Conservation (phyloP, 1,140 invertebrate species). For the Aradophagus sp. region DNA sequence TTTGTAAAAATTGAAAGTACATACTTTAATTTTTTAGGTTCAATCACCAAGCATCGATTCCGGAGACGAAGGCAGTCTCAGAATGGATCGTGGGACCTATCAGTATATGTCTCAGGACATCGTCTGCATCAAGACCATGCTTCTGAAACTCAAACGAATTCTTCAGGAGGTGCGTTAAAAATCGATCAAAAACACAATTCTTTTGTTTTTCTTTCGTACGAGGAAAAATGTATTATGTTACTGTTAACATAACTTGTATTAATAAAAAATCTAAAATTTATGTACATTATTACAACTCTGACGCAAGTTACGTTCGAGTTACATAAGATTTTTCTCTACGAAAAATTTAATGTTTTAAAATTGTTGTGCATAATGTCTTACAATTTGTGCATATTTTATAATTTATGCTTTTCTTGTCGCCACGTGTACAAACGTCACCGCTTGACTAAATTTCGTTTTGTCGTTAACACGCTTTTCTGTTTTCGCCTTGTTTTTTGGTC, state of each 20-base stretch:
- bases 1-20: too few relatives aligned
- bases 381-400: constrained; percentile 9
- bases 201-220: too few relatives aligned
- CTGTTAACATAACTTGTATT: too few relatives aligned
- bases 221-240: too few relatives aligned
- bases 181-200: too few relatives aligned
- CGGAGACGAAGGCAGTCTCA: constrained; percentile 76
- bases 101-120: constrained; percentile 84
- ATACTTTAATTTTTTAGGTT: too few relatives aligned
- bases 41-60: constrained; percentile 73
- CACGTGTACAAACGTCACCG: constrained; percentile 20
- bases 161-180: constrained; percentile 80
- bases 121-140: constrained; percentile 85
- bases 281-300: too few relatives aligned
- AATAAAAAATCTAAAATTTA: too few relatives aligned
- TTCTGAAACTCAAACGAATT: constrained; percentile 84
- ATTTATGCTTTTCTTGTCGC: constrained; percentile 35
- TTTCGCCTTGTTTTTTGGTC: constrained; percentile 65
- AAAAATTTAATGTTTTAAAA: too few relatives aligned
- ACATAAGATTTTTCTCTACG: too few relatives aligned
- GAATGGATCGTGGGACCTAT: constrained; percentile 79
- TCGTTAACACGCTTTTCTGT: constrained; percentile 68
- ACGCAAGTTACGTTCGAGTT: too few relatives aligned
- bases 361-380: too few relatives aligned
- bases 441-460: constrained; percentile 40